Evolutionary conservation across 2,888 invertebrate genomes (phyloP).

Genomic region (Pyrrhosoma nymphula): DNA sequence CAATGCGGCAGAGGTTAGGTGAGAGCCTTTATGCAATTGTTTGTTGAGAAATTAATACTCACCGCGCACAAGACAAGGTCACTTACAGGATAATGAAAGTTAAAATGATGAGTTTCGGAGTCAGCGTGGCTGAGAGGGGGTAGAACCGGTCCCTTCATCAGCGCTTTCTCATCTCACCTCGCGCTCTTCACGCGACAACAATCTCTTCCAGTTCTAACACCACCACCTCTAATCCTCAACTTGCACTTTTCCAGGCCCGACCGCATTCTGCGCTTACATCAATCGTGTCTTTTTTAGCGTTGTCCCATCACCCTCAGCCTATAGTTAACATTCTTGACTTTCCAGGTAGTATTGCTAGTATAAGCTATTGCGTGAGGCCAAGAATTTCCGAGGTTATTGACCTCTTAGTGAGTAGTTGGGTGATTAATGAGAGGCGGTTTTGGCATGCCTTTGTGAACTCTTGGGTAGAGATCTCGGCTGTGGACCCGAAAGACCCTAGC

Average conservation of each 20-base stretch:
- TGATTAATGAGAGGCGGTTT: not conserved
- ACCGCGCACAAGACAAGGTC: not conserved
- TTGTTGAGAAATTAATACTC: not conserved
- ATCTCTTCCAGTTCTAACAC: not conserved
- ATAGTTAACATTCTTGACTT: not conserved
- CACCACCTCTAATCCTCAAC: not conserved
- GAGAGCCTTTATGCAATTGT: not conserved
- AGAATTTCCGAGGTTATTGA: not conserved
- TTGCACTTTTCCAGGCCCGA: not conserved
- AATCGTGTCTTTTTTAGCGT: not conserved
- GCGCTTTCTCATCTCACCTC: not conserved
- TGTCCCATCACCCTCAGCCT: not conserved
- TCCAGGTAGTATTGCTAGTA: not conserved
- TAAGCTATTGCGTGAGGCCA: not conserved
- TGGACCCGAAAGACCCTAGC: too few species aligned
- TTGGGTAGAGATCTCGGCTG: too few species aligned
- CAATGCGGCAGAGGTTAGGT: not conserved
- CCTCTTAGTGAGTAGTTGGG: not conserved
- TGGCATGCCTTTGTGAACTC: not conserved
- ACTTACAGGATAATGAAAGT: not conserved
- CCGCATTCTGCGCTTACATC: not conserved
- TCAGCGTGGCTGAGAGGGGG: not conserved
- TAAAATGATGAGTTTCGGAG: not conserved
- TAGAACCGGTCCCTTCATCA: not conserved
- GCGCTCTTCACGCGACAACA: not conserved